Conservation (phyloP, 2,888 invertebrate genomes). For the Tribolium freemani region DNA sequence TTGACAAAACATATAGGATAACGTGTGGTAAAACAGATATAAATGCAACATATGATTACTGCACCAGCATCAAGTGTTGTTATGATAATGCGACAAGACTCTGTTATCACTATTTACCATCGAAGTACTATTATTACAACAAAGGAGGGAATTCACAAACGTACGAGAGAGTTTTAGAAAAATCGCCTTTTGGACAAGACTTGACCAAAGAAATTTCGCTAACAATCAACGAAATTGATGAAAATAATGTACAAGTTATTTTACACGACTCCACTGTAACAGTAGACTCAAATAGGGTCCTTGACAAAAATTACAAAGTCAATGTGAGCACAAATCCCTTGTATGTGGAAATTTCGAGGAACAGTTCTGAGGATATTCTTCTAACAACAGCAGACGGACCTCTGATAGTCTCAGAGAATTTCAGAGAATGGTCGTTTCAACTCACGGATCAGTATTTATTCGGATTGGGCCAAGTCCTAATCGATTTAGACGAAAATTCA, state of each 20-base stretch:
- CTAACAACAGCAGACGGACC: conserved; percentile 73
- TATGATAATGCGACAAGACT: conserved; percentile 55
- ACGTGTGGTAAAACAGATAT: conserved; percentile 55
- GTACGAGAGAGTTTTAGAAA: conserved; percentile 36
- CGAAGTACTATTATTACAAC: conserved; percentile 58
- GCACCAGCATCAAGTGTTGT: conserved; percentile 58
- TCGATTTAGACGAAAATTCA: conserved; percentile 63
- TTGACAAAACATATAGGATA: conserved; percentile 57
- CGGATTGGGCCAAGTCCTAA: conserved; percentile 71
- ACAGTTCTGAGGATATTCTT: conserved; percentile 60
- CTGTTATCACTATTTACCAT: conserved; percentile 64
- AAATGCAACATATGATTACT: conserved; percentile 55
- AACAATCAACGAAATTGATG: conserved; percentile 50
- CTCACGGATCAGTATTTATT: conserved; percentile 71
- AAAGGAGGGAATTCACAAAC: conserved; percentile 17
- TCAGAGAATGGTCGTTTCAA: conserved; percentile 74
- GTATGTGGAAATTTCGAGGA: conserved; percentile 55
- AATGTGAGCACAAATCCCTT: conserved; percentile 46
- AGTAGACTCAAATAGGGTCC: conserved; percentile 22
- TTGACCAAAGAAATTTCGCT: conserved; percentile 48
- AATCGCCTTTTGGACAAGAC: conserved; percentile 53
- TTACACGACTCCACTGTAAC: conserved; percentile 46
- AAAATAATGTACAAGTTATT: conserved; percentile 50
- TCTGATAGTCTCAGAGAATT: conserved; percentile 72
- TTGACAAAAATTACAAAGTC: conserved; percentile 49